Base-by-base conservation (phyloP, 2,888 invertebrate genomes). In the Sycophila texana region DNA sequence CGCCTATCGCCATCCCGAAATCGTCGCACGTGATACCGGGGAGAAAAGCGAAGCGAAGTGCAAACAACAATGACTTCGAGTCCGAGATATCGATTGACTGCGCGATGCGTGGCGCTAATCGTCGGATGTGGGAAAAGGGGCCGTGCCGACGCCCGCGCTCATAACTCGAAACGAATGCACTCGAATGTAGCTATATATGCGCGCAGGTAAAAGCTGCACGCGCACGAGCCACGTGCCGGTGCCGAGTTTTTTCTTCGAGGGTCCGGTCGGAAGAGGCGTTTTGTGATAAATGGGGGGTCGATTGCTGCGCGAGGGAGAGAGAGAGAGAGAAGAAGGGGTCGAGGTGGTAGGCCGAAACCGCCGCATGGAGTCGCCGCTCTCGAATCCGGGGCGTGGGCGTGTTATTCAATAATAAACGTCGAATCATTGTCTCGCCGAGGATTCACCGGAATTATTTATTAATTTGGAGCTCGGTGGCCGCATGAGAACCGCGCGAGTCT, bases 271-370 rank as follows among this genome's bases (percentile, higher is more conserved):
- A 63, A 57, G 18, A 74, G 66, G 65, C 70, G 57, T 22, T 68
- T 77, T n/a, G 20, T 77, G 77, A 77, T 72, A 77, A 77, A 77
- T 72, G 77, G 77, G 53, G 53, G n/a, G 5, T 7, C n/a, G 7
- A n/a, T 47, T 30, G 47, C 4, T 2, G 13, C 63, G 30, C 16
- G 47, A 63, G 18, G 10, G 10, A 39, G 30, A 30, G 30, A 2
- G 30, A 30, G 39, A 39, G 39, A 39, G 39, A 10, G 10, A 10
- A 18, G 5, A 63, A 63, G 47, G 63, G 63, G 47, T 63, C 63
- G 63, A 63, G 63, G 63, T 39, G 63, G 63, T n/a, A n/a, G 63
- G 30, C 63, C 63, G 63, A n/a, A 39, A 16, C 60, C 65, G 72
- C 65, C 13, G 10, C 18, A 10, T 13, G 22, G 18, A 63, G 47